phyloP scores from a whole-genome alignment of 2,888 invertebrate species.

The Trichopria drosophilae region DNA sequence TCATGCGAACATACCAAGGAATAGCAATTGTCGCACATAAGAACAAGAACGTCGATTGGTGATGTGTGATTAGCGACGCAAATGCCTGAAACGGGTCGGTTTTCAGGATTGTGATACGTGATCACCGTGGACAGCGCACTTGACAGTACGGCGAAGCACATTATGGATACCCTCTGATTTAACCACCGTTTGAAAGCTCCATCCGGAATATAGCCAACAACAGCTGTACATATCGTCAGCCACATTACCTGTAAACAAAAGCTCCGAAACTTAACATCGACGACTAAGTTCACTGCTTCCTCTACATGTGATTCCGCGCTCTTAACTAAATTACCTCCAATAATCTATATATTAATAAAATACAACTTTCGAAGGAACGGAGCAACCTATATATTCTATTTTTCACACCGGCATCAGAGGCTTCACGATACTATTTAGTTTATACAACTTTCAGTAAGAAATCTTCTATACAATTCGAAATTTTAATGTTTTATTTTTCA shows the following conservation, averaged over 20 bases:
- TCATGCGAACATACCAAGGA: constrained; percentile 83
- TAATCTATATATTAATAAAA: too few relatives aligned
- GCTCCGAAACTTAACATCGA: not conserved
- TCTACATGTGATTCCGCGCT: too few relatives aligned
- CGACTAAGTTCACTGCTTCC: not conserved
- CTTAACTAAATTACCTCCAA: too few relatives aligned
- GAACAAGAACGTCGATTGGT: constrained; percentile 94
- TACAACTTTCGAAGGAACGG: too few relatives aligned
- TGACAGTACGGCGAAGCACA: constrained; percentile 91
- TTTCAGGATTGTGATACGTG: constrained; percentile 83
- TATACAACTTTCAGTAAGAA: too few relatives aligned
- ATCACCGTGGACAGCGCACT: constrained; percentile 89
- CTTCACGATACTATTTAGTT: too few relatives aligned
- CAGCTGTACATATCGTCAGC: constrained; percentile 82
- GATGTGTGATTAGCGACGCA: constrained; percentile 99
- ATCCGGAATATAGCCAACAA: constrained; percentile 82
- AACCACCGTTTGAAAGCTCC: constrained; percentile 76
- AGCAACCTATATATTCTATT: too few relatives aligned
- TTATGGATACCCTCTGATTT: constrained; percentile 79
- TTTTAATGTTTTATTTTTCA: too few relatives aligned
- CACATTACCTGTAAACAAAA: constrained; percentile 74
- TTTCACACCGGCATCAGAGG: too few relatives aligned
- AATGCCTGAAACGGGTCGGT: constrained; percentile 82
- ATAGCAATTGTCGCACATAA: constrained; percentile 97
- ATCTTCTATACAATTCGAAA: too few relatives aligned